Evolutionary conservation across 1,140 invertebrate species (phyloP), one percentile per base, ranked within the genome.

Genomic region (Drosophila repletoides): DNA sequence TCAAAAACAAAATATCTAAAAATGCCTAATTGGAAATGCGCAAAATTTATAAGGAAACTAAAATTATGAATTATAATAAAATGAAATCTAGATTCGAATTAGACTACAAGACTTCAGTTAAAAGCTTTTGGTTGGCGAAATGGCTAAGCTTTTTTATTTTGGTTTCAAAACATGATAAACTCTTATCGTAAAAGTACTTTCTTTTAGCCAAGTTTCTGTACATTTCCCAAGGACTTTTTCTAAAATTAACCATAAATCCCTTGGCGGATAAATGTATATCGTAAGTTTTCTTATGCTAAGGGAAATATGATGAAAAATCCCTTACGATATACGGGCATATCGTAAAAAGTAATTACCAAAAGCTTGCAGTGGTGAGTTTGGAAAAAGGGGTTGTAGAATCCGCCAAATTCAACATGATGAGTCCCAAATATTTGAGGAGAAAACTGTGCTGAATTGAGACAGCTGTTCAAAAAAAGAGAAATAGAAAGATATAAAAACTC

Each of bases 241-340:
- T 9, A 19, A 15, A 9, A 22, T 29, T 10, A 5, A 5, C 46
- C 36, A 51, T 31, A 51, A 60, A 12, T 29, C 7, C 24, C 24
- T 0, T 2, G 21, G 10, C n/a, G 12, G 26, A 40, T 40, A 49
- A 28, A 10, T 1, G 21, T n/a, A 7, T 6, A 12, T 22, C 56
- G 45, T 60, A 60, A 17, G 5, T 7, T 55, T 7, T 2, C 17
- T 24, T 36, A 15, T n/a, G 7, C 21, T 4, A 15, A 26, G 21
- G 36, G 38, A 63, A 45, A 55, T 36, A 10, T 43, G 6, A 9
- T 5, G 9, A 12, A 45, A 45, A 29, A 21, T 63, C 24, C 15
- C 26, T 0, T 38, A 58, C 40, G 24, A 40, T 26, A 38, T 5
- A 6, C 2, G 2, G 1, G 6, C 10, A 12, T 36, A 61, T 52